Conservation (phyloP, 2,888 invertebrate species). For the Autographa gamma region DNA sequence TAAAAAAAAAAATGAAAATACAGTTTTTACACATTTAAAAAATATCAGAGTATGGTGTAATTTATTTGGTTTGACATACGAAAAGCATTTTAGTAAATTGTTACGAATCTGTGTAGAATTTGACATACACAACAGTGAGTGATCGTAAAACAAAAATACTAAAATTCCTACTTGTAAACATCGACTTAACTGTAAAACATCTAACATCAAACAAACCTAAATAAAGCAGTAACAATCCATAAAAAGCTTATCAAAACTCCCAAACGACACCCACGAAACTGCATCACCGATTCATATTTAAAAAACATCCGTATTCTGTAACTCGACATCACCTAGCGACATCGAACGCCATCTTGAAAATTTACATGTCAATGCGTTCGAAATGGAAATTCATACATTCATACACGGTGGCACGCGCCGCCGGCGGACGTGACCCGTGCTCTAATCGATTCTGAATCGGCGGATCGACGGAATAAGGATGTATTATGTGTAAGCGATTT, state of each 20-base stretch:
- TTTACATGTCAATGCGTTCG: conserved; percentile 71
- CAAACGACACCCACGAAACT: conserved; percentile 5
- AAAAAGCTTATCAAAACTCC: background rate
- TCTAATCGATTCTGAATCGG: conserved; percentile 65
- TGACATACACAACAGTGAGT: background rate
- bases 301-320: conserved; percentile 51
- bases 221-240: conserved; percentile 8
- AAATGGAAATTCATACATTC: conserved; percentile 70
- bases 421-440: conserved; percentile 63
- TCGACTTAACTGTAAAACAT: background rate
- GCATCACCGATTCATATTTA: conserved; percentile 24
- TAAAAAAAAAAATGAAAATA: no score
- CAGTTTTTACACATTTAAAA: no score
- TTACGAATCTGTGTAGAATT: no score
- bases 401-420: conserved; percentile 61
- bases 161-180: background rate
- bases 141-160: background rate
- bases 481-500: conserved; percentile 54
- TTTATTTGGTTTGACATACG: no score
- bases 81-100: no score
- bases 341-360: conserved; percentile 60
- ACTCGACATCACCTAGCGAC: conserved; percentile 44
- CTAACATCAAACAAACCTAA: background rate
- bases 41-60: no score
- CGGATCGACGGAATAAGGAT: conserved; percentile 57